Evolutionary conservation across 1,140 invertebrate species (phyloP).

Genomic region (Polypedilum vanderplanki): DNA sequence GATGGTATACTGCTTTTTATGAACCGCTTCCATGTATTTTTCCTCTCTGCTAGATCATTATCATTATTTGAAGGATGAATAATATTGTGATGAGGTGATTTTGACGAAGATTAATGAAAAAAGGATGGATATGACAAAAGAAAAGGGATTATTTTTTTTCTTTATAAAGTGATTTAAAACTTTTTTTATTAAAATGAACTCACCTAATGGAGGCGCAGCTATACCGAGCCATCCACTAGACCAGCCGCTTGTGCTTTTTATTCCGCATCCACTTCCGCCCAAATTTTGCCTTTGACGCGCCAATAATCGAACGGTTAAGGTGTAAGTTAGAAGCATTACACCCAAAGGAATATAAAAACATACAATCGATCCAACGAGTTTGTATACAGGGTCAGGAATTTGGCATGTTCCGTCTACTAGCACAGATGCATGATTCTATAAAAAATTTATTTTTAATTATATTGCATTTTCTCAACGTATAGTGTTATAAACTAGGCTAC

Average conservation of each 20-base stretch:
- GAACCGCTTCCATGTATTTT: constrained; percentile 56
- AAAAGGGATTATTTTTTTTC: background rate
- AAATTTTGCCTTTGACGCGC: constrained; percentile 69
- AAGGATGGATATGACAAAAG: background rate
- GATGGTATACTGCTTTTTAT: constrained; percentile 47
- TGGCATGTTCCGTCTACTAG: constrained; percentile 73
- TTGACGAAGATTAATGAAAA: constrained; percentile 2
- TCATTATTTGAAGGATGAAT: background rate
- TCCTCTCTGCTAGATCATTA: constrained; percentile 46
- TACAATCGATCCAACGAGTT: constrained; percentile 85
- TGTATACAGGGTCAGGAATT: constrained; percentile 82
- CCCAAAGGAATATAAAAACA: constrained; percentile 93
- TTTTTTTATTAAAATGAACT: constrained; percentile 34
- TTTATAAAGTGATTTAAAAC: background rate
- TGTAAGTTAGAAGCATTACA: constrained; percentile 91
- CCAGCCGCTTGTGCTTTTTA: constrained; percentile 47
- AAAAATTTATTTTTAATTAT: background rate
- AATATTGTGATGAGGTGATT: too few relatives aligned
- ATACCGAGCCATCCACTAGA: constrained; percentile 55
- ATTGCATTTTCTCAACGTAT: background rate
- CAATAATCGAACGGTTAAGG: constrained; percentile 77
- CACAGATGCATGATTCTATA: constrained; percentile 70
- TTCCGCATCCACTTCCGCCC: constrained; percentile 44
- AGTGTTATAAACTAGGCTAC: background rate
- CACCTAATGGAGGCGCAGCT: constrained; percentile 48